Conservation (phyloP, 2,113 vertebrate genomes). For the Corythaeola cristata region DNA sequence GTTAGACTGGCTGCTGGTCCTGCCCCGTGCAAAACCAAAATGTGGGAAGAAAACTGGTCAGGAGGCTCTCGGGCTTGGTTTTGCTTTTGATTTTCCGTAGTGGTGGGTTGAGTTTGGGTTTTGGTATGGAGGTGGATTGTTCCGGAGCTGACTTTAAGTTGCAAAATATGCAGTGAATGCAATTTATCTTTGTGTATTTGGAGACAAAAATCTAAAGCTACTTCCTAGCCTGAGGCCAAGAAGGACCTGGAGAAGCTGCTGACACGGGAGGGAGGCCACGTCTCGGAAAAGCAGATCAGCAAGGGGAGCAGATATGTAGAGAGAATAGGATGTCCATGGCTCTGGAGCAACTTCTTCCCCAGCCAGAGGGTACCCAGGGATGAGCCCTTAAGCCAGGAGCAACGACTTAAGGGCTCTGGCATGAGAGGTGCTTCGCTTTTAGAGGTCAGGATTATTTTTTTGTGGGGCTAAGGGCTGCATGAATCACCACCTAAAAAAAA, state of each 20-base stretch:
- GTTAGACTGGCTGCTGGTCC: neutral
- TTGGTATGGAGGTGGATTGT: neutral
- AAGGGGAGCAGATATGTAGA: neutral
- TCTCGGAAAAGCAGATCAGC: neutral
- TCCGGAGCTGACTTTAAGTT: neutral
- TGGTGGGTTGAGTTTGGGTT: neutral
- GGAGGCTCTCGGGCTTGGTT: neutral
- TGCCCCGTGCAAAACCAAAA: neutral
- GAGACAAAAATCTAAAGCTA: neutral
- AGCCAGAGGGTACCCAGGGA: neutral
- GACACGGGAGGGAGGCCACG: neutral
- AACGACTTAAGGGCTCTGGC: neutral
- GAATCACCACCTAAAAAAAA: slow-evolving; percentile 36
- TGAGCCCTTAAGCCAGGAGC: neutral
- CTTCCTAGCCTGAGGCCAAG: neutral
- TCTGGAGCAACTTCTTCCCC: neutral
- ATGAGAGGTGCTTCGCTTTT: neutral
- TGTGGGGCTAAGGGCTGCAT: neutral
- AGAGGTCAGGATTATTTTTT: neutral
- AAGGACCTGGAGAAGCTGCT: neutral
- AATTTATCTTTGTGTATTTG: neutral
- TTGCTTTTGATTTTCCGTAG: neutral
- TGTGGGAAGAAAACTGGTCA: neutral
- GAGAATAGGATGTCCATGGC: neutral
- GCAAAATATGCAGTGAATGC: neutral